A percentile compares a stretch with the other conserved stretches of the same genome.
Conservation (phyloP, 2,113 vertebrate species). For the Cyanoramphus novaezelandiae region DNA sequence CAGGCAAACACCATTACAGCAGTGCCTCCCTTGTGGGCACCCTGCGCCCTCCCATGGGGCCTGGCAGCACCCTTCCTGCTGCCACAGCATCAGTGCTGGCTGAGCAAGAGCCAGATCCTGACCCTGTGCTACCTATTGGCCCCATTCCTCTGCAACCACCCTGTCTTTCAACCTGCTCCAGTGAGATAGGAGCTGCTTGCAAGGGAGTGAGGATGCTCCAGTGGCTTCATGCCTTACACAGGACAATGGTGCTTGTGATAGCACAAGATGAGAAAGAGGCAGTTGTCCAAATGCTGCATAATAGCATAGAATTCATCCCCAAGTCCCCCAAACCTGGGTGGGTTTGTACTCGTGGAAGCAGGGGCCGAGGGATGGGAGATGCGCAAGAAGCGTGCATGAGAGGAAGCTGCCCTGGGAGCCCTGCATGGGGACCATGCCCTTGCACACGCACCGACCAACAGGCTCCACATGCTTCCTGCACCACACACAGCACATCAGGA, state of each 20-base stretch:
- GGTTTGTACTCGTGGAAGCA: not conserved
- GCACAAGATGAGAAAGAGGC: too few relatives aligned
- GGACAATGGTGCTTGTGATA: not conserved
- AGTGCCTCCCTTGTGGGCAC: not conserved
- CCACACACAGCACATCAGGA: not conserved
- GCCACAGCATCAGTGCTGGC: not conserved
- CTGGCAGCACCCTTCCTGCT: not conserved
- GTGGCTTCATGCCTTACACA: not conserved
- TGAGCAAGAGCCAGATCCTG: not conserved
- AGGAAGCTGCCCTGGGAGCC: not conserved
- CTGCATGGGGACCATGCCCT: rapidly evolving
- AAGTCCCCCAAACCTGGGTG: not conserved
- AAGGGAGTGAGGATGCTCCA: not conserved
- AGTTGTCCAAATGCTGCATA: not conserved
- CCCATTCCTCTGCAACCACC: not conserved
- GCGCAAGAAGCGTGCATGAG: rapidly evolving
- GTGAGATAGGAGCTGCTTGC: not conserved
- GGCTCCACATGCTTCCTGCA: not conserved
- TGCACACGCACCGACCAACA: not conserved
- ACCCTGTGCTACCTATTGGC: rapidly evolving
- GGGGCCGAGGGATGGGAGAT: not conserved
- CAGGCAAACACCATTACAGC: not conserved
- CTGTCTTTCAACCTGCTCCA: not conserved
- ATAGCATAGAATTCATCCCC: not conserved
- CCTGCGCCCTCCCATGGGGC: not conserved